A percentile compares a stretch with the other conserved stretches of the same genome.
Evolutionary conservation across 2,113 vertebrate genomes (phyloP).

Genomic region (Philantomba maxwellii): DNA sequence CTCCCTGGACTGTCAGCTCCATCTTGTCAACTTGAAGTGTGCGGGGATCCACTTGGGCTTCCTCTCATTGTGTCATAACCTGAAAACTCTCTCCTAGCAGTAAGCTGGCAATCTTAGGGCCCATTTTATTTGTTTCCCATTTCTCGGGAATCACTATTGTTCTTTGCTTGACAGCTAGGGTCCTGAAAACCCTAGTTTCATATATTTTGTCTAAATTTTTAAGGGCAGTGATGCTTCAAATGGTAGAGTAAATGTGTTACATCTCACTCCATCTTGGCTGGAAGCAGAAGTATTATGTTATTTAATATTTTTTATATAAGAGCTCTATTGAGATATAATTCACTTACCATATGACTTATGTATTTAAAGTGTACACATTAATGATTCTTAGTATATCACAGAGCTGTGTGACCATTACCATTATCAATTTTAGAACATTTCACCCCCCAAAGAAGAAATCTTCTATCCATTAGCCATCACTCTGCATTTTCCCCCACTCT

Average conservation of each 20-base stretch:
- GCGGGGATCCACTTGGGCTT: neutral
- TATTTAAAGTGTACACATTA: neutral
- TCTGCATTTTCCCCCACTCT: neutral
- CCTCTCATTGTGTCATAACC: neutral
- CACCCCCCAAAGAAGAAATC: neutral
- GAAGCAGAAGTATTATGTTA: neutral
- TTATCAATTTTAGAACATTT: conserved; percentile 24
- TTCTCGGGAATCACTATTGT: neutral
- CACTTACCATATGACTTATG: neutral
- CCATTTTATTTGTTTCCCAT: neutral
- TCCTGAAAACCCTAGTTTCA: neutral
- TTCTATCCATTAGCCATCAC: neutral
- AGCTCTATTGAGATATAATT: conserved; percentile 4
- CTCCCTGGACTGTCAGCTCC: neutral
- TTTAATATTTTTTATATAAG: conserved; percentile 14
- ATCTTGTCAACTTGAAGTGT: neutral
- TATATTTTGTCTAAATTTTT: neutral
- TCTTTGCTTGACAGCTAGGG: neutral
- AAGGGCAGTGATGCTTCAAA: neutral
- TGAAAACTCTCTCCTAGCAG: neutral
- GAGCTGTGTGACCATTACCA: neutral
- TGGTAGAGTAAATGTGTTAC: neutral
- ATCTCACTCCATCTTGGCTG: neutral
- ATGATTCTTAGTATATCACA: neutral
- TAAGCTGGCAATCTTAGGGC: neutral